Conservation (phyloP, 2,113 vertebrate genomes). For the Microtus pennsylvanicus region DNA sequence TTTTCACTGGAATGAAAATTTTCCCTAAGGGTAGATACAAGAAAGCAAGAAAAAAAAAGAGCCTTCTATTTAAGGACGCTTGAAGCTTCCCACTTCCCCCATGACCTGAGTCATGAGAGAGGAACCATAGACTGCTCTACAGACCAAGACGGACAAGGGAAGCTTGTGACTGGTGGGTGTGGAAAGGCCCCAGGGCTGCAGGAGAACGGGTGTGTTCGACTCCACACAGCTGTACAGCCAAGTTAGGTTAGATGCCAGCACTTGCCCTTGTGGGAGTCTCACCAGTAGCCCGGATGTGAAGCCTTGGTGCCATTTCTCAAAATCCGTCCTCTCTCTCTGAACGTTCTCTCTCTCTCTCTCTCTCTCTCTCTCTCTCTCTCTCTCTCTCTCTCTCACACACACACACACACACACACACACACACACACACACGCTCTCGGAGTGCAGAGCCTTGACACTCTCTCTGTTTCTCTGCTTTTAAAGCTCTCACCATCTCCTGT, state of each 20-base stretch:
- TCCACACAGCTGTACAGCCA: rapidly evolving
- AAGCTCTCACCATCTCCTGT: too few relatives aligned
- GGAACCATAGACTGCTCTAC: background rate
- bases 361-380: too few relatives aligned
- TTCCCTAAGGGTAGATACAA: conserved; percentile 59
- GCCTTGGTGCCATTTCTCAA: background rate
- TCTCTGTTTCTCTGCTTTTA: too few relatives aligned
- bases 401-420: too few relatives aligned
- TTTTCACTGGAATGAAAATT: conserved; percentile 70
- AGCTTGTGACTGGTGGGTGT: background rate
- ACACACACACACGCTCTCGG: too few relatives aligned
- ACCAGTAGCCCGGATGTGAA: background rate
- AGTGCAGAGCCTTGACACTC: background rate
- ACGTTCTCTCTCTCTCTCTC: background rate
- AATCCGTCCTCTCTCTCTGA: background rate
- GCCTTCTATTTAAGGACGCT: conserved; percentile 69
- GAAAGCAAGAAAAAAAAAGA: conserved; percentile 64
- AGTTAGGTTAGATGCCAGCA: too few relatives aligned
- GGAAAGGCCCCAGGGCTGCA: background rate
- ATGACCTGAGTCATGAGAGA: conserved; percentile 40
- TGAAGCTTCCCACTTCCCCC: conserved; percentile 52
- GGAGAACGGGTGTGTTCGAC: rapidly evolving
- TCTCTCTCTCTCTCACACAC: too few relatives aligned
- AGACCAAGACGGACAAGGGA: background rate
- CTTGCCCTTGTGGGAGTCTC: background rate